Evolutionary conservation across 2,888 invertebrate genomes (phyloP).

Genomic region (Orthonychiurus folsomi): DNA sequence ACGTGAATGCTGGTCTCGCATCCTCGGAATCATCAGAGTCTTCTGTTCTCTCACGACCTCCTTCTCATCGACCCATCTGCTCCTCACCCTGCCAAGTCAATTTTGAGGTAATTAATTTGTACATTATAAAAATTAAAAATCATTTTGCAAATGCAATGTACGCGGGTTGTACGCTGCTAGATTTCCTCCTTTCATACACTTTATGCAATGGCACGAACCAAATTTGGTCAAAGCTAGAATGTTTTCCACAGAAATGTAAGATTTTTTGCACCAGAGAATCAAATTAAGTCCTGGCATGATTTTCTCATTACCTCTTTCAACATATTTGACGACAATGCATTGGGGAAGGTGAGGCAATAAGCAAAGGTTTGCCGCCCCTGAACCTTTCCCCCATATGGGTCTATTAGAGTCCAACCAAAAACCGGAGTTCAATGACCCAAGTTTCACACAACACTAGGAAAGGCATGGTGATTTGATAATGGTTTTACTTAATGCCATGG

Average conservation of each 20-base stretch:
- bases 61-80: slow-evolving; percentile 40
- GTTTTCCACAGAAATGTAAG: no score
- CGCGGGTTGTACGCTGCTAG: neutral
- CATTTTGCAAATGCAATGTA: neutral
- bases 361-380: neutral
- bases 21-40: slow-evolving; percentile 20
- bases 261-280: no score
- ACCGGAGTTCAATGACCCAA: neutral
- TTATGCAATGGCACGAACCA: no score
- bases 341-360: no score
- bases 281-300: no score
- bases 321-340: no score
- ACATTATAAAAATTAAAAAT: neutral
- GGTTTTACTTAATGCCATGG: neutral
- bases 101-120: slow-evolving; percentile 45
- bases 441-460: neutral
- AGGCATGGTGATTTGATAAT: no score
- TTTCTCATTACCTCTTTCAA: no score
- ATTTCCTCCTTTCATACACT: no score
- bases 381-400: neutral
- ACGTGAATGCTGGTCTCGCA: slow-evolving; percentile 34
- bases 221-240: no score
- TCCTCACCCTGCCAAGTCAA: slow-evolving; percentile 45
- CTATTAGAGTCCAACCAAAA: neutral
- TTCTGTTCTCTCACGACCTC: slow-evolving; percentile 26